Conservation (phyloP, 2,888 invertebrate genomes). For the Caenorhabditis drosophilae region DNA sequence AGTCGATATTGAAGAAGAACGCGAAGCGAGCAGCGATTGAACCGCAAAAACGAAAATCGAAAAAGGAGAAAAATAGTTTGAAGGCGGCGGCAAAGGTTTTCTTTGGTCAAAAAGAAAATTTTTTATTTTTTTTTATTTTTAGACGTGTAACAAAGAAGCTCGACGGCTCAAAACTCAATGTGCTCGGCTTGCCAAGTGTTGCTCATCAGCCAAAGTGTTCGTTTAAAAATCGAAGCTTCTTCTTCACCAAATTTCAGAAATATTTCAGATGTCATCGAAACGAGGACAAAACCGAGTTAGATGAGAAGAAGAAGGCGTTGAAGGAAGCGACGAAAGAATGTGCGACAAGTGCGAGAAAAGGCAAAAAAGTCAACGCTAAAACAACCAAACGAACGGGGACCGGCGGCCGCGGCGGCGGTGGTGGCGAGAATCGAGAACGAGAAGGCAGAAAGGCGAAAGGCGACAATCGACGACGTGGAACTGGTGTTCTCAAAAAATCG, state of each 20-base stretch:
- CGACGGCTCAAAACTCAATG: slow-evolving; percentile 44
- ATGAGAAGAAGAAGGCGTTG: slow-evolving; percentile 35
- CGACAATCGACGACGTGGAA: slow-evolving; percentile 28
- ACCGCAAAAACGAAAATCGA: slow-evolving; percentile 32
- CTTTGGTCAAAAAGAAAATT: not conserved
- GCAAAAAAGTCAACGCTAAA: slow-evolving; percentile 13
- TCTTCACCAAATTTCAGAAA: not conserved
- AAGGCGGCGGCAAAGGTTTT: slow-evolving; percentile 30
- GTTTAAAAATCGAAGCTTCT: slow-evolving; percentile 5
- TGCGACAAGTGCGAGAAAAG: slow-evolving; percentile 12
- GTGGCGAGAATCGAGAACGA: slow-evolving; percentile 33
- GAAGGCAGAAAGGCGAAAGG: slow-evolving; percentile 36
- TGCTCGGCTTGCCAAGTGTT: slow-evolving; percentile 46
- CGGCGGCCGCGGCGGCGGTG: not conserved
- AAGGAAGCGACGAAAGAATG: slow-evolving; percentile 39
- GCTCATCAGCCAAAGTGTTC: slow-evolving; percentile 43
- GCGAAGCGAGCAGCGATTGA: slow-evolving; percentile 34
- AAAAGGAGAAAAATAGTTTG: slow-evolving; percentile 40
- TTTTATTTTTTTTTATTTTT: not conserved
- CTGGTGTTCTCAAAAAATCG: slow-evolving; percentile 20
- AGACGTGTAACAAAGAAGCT: slow-evolving; percentile 48
- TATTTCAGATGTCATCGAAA: slow-evolving; percentile 37
- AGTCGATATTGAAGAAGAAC: slow-evolving; percentile 36
- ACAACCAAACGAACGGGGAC: slow-evolving; percentile 18
- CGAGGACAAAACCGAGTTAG: slow-evolving; percentile 34